Percentiles rank a stretch among this genome's conserved stretches.
Conservation (phyloP, 2,888 invertebrate genomes). For the Sinodicranocentrus sp. region DNA sequence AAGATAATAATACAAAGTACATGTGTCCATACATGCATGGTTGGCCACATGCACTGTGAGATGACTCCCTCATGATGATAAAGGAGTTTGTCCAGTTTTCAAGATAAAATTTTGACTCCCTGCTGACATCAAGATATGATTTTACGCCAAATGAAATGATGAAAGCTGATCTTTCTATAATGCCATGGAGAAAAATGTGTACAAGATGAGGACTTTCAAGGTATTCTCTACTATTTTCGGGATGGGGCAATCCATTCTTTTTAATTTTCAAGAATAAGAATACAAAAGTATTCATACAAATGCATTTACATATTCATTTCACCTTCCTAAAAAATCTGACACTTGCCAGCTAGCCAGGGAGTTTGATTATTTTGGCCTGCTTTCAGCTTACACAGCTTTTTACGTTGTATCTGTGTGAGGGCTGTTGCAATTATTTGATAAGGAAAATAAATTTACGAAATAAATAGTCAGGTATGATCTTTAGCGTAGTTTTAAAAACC, state of each 20-base stretch:
- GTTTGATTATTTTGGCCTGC: neutral
- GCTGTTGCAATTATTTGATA: too few relatives aligned
- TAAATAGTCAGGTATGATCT: too few relatives aligned
- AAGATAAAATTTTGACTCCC: constrained; percentile 70
- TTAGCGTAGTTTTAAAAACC: too few relatives aligned
- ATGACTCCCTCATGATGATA: constrained; percentile 60
- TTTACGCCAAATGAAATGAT: constrained; percentile 76
- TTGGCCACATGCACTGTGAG: constrained; percentile 39
- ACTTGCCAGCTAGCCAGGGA: constrained; percentile 32
- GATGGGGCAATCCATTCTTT: neutral
- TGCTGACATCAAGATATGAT: constrained; percentile 75
- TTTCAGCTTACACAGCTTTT: too few relatives aligned
- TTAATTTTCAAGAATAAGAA: neutral
- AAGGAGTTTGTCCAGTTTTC: constrained; percentile 75
- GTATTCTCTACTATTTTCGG: constrained; percentile 3
- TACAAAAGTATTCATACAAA: neutral
- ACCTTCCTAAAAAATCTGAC: constrained; percentile 15
- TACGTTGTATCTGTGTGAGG: too few relatives aligned
- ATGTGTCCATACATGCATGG: constrained; percentile 16
- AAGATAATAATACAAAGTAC: constrained; percentile 43
- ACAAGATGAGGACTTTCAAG: neutral
- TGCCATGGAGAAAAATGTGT: constrained; percentile 33
- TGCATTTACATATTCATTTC: too few relatives aligned
- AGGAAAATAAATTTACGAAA: too few relatives aligned
- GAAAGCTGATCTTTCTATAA: constrained; percentile 75